Base-by-base conservation (phyloP, 1,140 invertebrate genomes). In the Zaprionus ghesquierei region DNA sequence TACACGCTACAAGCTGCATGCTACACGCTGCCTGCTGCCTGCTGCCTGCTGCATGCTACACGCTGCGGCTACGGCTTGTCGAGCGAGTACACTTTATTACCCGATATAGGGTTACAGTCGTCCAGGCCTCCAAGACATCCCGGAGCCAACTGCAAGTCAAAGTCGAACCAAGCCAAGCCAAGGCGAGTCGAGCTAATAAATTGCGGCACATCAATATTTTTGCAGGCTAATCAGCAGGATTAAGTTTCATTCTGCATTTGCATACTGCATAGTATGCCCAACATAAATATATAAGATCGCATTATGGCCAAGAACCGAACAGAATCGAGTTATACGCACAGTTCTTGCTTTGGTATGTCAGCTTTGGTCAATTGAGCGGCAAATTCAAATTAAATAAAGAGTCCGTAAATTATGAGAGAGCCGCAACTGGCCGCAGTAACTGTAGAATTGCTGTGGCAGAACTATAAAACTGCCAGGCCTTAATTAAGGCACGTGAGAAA, bases 81-180 rank as follows among this genome's bases (percentile, higher is more conserved):
- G 20, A 27, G 59, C 38, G 18, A 60, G 56, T 68, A 46, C 55
- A 68, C 65, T 60, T 68, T 68, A 68, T 68, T 68, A 68, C 65
- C 65, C 49, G 46, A 59, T 54, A 59, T 68, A 59, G 58, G 65
- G 58, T 68, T 55, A 20, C 65, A 68, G 23, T 13, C 49, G 6
- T 13, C 25, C 25, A 5, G 38, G 54, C 35, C 22, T 58, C 35
- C 22, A 23, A 58, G 55, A 46, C 41, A 46, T 20, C 41, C 25
- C 35, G 53, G 5, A 55, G 53, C 35, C 54, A 31, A n/a, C n/a
- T n/a, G n/a, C n/a, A n/a, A n/a, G n/a, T n/a, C n/a, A n/a, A n/a
- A n/a, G 13, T 38, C 35, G 35, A 41, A 12, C 18, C 41, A 1
- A 10, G n/a, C 15, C 41, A 8, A 22, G 10, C 18, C 41, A 18